A percentile compares a stretch with the other conserved stretches of the same genome.
Evolutionary conservation across 2,113 vertebrate genomes (phyloP).

Genomic region (Meriones unguiculatus): DNA sequence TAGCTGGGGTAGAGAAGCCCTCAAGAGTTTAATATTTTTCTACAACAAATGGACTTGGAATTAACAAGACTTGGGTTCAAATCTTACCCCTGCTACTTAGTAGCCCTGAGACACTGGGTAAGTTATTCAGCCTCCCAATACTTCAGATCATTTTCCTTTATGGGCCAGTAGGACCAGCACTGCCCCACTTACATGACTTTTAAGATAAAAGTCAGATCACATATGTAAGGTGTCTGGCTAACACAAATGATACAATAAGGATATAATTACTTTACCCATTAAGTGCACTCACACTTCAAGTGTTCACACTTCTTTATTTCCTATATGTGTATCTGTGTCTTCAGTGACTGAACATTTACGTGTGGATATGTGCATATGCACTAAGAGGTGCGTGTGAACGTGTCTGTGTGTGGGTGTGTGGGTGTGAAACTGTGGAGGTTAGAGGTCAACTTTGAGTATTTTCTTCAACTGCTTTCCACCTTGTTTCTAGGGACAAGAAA

Average conservation of each 20-base stretch:
- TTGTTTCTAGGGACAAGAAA: not conserved
- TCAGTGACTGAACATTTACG: not conserved
- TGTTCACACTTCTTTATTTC: not conserved
- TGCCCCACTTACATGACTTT: not conserved
- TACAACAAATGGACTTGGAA: not conserved
- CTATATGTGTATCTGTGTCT: not conserved
- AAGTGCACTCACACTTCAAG: constrained; percentile 5
- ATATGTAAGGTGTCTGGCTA: not conserved
- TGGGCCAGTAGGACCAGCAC: not conserved
- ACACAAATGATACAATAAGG: not conserved
- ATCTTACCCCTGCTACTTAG: not conserved
- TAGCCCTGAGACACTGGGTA: not conserved
- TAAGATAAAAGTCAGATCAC: constrained; percentile 24
- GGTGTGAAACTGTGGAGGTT: not conserved
- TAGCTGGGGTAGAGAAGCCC: too few relatives aligned
- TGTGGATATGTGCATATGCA: not conserved
- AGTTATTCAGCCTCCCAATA: not conserved
- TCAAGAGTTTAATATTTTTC: too few relatives aligned
- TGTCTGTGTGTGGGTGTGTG: too few relatives aligned
- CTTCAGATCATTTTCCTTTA: not conserved
- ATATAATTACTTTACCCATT: constrained; percentile 25
- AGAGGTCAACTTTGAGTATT: not conserved
- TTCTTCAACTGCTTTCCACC: not conserved
- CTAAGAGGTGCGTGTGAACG: not conserved
- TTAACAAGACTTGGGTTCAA: not conserved